Conservation (phyloP, 1,140 invertebrate genomes). For the Varroa destructor region DNA sequence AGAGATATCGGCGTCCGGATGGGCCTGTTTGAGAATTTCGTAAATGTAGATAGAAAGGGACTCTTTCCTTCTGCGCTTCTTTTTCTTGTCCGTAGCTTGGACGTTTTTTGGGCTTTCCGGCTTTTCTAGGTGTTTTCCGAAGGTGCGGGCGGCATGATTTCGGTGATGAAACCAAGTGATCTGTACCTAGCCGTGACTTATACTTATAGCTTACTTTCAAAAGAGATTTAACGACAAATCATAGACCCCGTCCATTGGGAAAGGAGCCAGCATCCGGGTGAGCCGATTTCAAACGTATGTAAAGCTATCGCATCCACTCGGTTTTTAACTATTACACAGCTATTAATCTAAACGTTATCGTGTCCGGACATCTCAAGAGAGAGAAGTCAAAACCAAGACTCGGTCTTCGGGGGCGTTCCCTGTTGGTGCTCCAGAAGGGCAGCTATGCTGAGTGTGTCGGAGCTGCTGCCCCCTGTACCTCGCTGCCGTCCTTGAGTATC, state of each 20-base stretch:
- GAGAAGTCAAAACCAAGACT: conserved; percentile 48
- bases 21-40: conserved; percentile 57
- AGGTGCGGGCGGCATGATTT: conserved; percentile 37
- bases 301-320: too few relatives aligned
- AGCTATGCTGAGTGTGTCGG: conserved; percentile 36
- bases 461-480: conserved; percentile 40
- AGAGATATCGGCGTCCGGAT: conserved; percentile 54
- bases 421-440: conserved; percentile 41
- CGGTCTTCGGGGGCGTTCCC: conserved; percentile 49
- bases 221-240: too few relatives aligned
- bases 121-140: conserved; percentile 38
- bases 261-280: too few relatives aligned
- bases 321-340: too few relatives aligned
- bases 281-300: too few relatives aligned
- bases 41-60: conserved; percentile 56
- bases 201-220: too few relatives aligned
- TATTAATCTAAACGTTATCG: conserved; percentile 31
- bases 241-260: too few relatives aligned
- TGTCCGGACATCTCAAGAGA: conserved; percentile 44
- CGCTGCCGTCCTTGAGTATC: conserved; percentile 45
- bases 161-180: neutral
- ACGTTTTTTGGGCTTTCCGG: conserved; percentile 39
- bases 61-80: conserved; percentile 45
- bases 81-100: conserved; percentile 35
- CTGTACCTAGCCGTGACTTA: too few relatives aligned